Evolutionary conservation across 2,797 vertebrate genomes (phyloP), one percentile per base, ranked within the genome.

Genomic region (Denticeps clupeoides): DNA sequence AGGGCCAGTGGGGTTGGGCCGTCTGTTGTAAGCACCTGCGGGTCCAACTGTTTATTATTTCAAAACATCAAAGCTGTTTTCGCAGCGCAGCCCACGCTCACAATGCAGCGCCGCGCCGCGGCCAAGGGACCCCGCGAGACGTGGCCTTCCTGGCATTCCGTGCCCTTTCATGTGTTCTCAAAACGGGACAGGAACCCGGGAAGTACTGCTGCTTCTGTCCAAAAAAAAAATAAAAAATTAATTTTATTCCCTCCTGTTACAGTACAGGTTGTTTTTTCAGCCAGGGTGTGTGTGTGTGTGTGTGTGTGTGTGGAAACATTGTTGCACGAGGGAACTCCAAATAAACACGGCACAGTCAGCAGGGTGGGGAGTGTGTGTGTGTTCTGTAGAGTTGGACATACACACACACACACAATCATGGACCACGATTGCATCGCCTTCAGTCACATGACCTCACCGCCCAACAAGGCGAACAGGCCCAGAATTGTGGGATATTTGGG

Each of bases 11-110:
- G n/a, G n/a, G n/a, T n/a, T n/a, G n/a, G n/a, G n/a, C n/a, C n/a
- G n/a, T n/a, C n/a, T n/a, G n/a, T n/a, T n/a, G n/a, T n/a, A 43
- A 8, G 32, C 56, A 59, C 53, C 53, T 62, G 56, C 7, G 2
- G 12, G 13, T 65, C 54, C 33, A 37, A 60, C 37, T 72, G 78
- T 83, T 83, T 84, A 78, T 84, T 84, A 78, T 83, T 81, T 53
- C 56, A 77, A n/a, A n/a, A 75, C 74, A 79, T 85, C 82, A 86
- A 86, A 83, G 63, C 18, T 49, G 49, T 45, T 60, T 49, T 48
- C 49, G 22, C 37, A 49, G 58, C 13, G 46, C 40, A 38, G 51
- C 47, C 38, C 40, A 26, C n/a, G 49, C 45, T 62, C 56, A 68
- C 65, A 70, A 65, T 67, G 59, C 43, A 16, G 32, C 73, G 72